Percentiles rank a stretch among this genome's conserved stretches.
Evolutionary conservation across 2,888 invertebrate species (phyloP).

Genomic region (Anarsia innoxiella): DNA sequence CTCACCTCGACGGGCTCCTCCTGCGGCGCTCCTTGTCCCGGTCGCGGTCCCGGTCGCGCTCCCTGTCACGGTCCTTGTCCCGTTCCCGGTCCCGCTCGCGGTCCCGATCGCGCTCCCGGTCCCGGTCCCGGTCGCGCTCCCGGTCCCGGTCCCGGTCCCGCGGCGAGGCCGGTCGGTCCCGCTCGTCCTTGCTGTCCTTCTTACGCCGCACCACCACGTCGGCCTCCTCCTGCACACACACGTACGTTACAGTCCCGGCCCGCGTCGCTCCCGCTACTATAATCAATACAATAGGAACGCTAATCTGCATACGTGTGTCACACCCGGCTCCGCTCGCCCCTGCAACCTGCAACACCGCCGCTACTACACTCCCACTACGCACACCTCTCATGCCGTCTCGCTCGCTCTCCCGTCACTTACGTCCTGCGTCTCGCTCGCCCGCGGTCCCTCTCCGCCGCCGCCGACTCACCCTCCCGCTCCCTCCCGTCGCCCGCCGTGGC

Average conservation of each 20-base stretch:
- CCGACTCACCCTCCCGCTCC: not conserved
- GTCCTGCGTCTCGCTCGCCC: not conserved
- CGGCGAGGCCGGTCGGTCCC: not conserved
- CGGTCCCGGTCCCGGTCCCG: constrained; percentile 26
- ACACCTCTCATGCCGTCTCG: not conserved
- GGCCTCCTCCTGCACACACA: constrained; percentile 79
- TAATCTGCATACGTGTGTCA: too few species aligned
- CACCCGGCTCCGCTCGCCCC: not conserved
- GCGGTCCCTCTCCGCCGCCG: not conserved
- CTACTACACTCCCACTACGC: not conserved
- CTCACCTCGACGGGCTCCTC: constrained; percentile 65
- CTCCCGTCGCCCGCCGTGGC: not conserved
- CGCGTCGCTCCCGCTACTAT: too few species aligned
- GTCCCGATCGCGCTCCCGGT: constrained; percentile 26
- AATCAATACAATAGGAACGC: too few species aligned
- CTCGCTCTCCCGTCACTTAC: not conserved
- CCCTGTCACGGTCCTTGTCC: constrained; percentile 32
- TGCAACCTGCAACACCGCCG: not conserved
- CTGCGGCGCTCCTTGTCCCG: constrained; percentile 22
- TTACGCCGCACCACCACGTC: constrained; percentile 73
- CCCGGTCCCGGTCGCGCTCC: constrained; percentile 43
- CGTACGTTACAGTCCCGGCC: too few species aligned
- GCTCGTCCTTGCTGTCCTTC: constrained; percentile 46
- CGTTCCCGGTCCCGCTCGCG: constrained; percentile 17
- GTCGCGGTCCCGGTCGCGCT: constrained; percentile 25